A percentile compares a stretch with the other conserved stretches of the same genome.
Conservation (phyloP, 2,888 invertebrate genomes). For the Eupithecia vulgata region DNA sequence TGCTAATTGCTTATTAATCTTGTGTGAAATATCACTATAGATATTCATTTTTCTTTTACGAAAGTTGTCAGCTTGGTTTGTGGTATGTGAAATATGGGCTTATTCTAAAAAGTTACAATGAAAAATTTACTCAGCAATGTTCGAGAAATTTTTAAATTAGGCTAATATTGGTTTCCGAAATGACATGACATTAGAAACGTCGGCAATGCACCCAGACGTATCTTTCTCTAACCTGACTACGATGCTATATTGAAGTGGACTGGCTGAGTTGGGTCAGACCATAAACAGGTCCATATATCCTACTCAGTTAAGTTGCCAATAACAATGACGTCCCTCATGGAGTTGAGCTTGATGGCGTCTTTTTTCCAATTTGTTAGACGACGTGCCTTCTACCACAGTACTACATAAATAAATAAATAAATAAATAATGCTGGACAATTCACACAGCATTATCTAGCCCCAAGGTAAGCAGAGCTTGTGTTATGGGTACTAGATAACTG, state of each 20-base stretch:
- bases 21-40: conserved; percentile 49
- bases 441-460: too few species aligned
- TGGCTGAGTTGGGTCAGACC: neutral
- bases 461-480: too few species aligned
- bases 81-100: neutral
- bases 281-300: too few species aligned
- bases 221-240: neutral
- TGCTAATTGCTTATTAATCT: conserved; percentile 63
- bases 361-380: neutral
- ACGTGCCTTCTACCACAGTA: neutral
- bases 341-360: neutral
- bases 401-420: too few species aligned
- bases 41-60: neutral
- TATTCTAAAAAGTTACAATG: neutral
- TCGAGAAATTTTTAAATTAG: too few species aligned
- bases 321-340: neutral
- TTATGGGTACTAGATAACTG: too few species aligned
- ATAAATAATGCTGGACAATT: too few species aligned
- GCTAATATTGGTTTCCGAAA: too few species aligned
- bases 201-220: too few species aligned
- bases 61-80: neutral
- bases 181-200: neutral
- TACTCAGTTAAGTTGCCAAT: neutral
- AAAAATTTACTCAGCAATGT: too few species aligned
- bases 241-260: neutral